Evolutionary conservation across 2,797 vertebrate species (phyloP), one percentile per base, ranked within the genome.

Genomic region (Crenichthys baileyi): DNA sequence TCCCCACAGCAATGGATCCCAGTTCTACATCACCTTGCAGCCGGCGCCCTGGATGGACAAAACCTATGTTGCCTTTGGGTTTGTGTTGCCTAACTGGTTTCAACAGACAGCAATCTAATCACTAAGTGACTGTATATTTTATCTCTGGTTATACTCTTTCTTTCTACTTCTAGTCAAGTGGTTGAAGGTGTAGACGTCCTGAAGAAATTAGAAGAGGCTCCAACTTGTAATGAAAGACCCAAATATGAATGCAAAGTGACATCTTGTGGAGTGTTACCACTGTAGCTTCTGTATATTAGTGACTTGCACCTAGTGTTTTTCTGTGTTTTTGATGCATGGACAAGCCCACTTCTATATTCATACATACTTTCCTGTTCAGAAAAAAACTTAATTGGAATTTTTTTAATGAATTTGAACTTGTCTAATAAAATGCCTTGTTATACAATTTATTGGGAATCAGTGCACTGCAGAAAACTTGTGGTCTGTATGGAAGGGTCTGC

Each of bases 21-120:
- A 99, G 88, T 98, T 99, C 91, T 98, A 97, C 84, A 96, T 98
- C 91, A 98, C 96, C 16, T 90, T 98, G 44, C 96, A 97, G 88
- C 87, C 97, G 70, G 77, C 95, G 7, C 92, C 88, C 26, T 97
- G 97, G 93, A 93, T 98, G 95, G 96, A 99, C 86, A 95, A 77
- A 91, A 97, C 95, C 89, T 96, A 96, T 0, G 95, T 98, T 71
- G 97, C 97, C 76, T 99, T 98, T 87, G 97, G 98, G 97, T 99
- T 92, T 6, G 96, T 96, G 83, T 24, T 1, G 73, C 44, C 31
- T 53, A 15, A 67, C 36, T 55, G 46, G 0, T 72, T 24, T 70
- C 50, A 0, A 78, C 48, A 77, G 4, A 56, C 18, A 39, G 24
- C 1, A 44, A 24, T 63, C 75, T 41, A 29, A 72, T 72, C 70